Percentiles rank a stretch among this genome's conserved stretches.
Conservation (phyloP, 2,888 invertebrate genomes). For the Panopea generosa region DNA sequence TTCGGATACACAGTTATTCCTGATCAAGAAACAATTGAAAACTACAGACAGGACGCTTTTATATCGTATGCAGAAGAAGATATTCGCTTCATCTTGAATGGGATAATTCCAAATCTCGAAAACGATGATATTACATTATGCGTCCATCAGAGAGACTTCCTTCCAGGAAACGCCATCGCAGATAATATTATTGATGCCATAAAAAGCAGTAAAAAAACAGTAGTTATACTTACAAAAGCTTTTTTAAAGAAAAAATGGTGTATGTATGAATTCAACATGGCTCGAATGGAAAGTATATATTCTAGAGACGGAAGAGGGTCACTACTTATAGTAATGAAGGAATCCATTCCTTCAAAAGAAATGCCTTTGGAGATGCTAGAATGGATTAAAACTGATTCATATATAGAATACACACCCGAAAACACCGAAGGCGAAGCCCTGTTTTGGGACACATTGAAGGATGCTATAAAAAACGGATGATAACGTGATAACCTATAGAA, state of each 20-base stretch:
- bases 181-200: slow-evolving; percentile 65
- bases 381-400: slow-evolving; percentile 25
- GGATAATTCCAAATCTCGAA: slow-evolving; percentile 33
- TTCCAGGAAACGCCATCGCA: slow-evolving; percentile 59
- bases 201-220: slow-evolving; percentile 62
- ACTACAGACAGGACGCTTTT: slow-evolving; percentile 62
- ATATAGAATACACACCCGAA: slow-evolving; percentile 19
- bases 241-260: slow-evolving; percentile 66
- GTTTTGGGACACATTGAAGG: slow-evolving; percentile 24
- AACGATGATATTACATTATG: slow-evolving; percentile 53
- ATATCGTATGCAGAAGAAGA: slow-evolving; percentile 55
- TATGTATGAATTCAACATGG: slow-evolving; percentile 69
- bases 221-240: slow-evolving; percentile 54
- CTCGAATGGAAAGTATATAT: slow-evolving; percentile 62
- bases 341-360: slow-evolving; percentile 8
- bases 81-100: slow-evolving; percentile 21
- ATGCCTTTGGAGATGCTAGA: slow-evolving; percentile 35
- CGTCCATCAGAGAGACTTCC: slow-evolving; percentile 65
- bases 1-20: slow-evolving; percentile 18
- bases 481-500: too few relatives aligned
- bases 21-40: not conserved
- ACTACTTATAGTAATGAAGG: slow-evolving; percentile 14
- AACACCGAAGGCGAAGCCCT: slow-evolving; percentile 2
- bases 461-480: not conserved
- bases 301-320: slow-evolving; percentile 14